Percentiles rank a stretch among this genome's conserved stretches.
These are phyloP conservation scores for Hypomecis punctinalis DNA, from an alignment of 2,888 invertebrate genomes.

Conservation along the genomic window DNA sequence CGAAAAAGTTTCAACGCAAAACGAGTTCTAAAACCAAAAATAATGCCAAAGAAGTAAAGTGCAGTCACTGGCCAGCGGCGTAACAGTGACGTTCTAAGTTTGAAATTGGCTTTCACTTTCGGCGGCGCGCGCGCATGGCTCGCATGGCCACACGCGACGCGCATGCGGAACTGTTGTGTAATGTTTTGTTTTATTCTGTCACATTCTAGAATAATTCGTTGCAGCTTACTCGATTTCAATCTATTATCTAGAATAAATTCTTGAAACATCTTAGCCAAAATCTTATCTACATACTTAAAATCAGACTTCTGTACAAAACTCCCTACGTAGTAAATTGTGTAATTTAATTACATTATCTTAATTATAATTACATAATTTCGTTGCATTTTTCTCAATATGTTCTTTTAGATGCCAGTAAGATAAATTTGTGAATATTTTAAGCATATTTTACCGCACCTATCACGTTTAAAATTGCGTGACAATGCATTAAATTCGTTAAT, in stretches of 20 bases:
- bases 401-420: too few relatives aligned
- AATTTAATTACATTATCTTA: too few relatives aligned
- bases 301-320: too few relatives aligned
- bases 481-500: slow-evolving; percentile 15
- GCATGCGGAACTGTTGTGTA: slow-evolving; percentile 24
- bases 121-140: slow-evolving; percentile 40
- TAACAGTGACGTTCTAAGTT: slow-evolving; percentile 59
- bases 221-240: too few relatives aligned
- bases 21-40: slow-evolving; percentile 31
- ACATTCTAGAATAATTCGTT: neutral
- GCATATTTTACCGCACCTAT: neutral
- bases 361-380: too few relatives aligned
- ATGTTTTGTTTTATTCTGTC: slow-evolving; percentile 6
- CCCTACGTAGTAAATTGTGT: too few relatives aligned
- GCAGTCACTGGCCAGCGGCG: slow-evolving; percentile 37
- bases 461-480: slow-evolving; percentile 19
- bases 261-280: too few relatives aligned
- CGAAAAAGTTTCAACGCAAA: slow-evolving; percentile 2
- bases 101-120: slow-evolving; percentile 70
- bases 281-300: too few relatives aligned
- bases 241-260: too few relatives aligned
- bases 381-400: too few relatives aligned
- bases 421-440: neutral
- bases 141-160: slow-evolving; percentile 35
- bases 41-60: slow-evolving; percentile 47